Evolutionary conservation across 2,797 vertebrate genomes (phyloP).

Genomic region (Momotus momota): DNA sequence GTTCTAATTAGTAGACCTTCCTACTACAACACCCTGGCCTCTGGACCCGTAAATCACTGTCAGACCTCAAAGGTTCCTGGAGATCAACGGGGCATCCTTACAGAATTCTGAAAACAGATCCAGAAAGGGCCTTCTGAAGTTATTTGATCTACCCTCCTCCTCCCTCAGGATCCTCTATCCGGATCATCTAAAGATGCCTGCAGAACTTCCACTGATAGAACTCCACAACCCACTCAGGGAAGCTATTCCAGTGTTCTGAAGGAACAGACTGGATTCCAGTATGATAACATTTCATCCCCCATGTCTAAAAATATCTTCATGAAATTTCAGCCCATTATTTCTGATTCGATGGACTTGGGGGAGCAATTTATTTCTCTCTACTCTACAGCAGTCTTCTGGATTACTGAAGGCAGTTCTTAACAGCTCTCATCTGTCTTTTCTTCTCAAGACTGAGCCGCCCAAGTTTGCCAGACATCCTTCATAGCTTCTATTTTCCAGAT

Average conservation of each 20-base stretch:
- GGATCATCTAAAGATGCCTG: not conserved
- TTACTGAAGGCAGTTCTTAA: not conserved
- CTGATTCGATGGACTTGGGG: not conserved
- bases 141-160: not conserved
- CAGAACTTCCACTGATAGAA: not conserved
- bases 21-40: not conserved
- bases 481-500: not conserved
- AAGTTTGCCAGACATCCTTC: not conserved
- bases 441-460: not conserved
- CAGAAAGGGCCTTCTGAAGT: not conserved
- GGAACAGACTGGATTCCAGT: not conserved
- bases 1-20: not conserved
- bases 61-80: not conserved
- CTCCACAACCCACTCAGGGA: not conserved
- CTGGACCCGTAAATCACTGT: not conserved
- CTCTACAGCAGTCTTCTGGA: not conserved
- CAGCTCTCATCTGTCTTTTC: not conserved
- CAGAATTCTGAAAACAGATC: not conserved
- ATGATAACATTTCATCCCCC: not conserved
- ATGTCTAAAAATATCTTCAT: not conserved
- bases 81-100: not conserved
- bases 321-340: not conserved
- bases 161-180: not conserved
- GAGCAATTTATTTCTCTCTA: not conserved
- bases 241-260: accelerated